A percentile compares a stretch with the other conserved stretches of the same genome.
Conservation (phyloP, 64 coral and sea anemone genomes). For the Trachythela sp. region DNA sequence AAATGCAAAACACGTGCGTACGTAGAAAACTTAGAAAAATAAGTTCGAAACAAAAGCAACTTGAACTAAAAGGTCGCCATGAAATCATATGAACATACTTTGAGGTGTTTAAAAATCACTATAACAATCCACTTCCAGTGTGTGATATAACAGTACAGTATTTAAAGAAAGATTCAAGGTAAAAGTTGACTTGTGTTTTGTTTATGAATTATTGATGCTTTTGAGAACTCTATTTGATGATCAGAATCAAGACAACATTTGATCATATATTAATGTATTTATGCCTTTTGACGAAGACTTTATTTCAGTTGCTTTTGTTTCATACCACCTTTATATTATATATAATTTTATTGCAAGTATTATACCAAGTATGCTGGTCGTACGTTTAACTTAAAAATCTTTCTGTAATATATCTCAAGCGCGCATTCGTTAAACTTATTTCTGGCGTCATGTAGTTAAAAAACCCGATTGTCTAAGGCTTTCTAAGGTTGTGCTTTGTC, state of each 20-base stretch:
- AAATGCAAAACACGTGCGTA: background rate
- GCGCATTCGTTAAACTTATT: background rate
- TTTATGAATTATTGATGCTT: too few relatives aligned
- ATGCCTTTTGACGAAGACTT: too few relatives aligned
- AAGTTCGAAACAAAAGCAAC: background rate
- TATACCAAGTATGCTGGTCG: slow-evolving; percentile 11
- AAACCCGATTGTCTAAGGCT: background rate
- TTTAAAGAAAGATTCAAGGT: too few relatives aligned
- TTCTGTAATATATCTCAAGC: background rate
- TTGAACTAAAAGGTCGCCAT: background rate
- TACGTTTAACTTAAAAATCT: background rate
- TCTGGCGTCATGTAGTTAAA: background rate
- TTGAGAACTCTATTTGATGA: too few relatives aligned
- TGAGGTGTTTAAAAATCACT: too few relatives aligned
- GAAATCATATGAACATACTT: background rate
- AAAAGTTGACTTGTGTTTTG: too few relatives aligned
- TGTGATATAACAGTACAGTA: too few relatives aligned
- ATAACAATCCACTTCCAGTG: too few relatives aligned
- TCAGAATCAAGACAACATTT: too few relatives aligned
- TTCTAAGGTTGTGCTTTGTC: too few relatives aligned
- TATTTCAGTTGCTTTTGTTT: background rate
- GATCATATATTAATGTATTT: too few relatives aligned
- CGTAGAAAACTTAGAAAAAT: background rate
- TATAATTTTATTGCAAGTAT: slow-evolving; percentile 16
- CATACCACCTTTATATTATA: background rate